These are phyloP conservation scores for Philonicus albiceps DNA, from an alignment of 2,888 invertebrate species.

Conservation along the genomic window DNA sequence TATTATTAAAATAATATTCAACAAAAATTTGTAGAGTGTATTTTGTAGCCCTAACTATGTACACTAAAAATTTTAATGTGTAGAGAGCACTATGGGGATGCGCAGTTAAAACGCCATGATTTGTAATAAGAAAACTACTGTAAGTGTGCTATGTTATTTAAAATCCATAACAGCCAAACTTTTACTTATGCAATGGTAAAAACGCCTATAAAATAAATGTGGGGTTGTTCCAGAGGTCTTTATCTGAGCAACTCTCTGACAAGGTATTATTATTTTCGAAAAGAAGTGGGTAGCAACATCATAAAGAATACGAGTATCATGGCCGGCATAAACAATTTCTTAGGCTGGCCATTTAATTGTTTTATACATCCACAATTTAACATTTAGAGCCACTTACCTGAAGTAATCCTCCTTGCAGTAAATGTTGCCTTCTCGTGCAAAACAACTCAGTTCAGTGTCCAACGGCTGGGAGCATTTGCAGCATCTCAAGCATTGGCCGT, in stretches of 20 bases:
- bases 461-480: constrained; percentile 85
- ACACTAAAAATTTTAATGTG: neutral
- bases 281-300: neutral
- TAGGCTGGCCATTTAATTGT: neutral
- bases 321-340: neutral
- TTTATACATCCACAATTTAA: neutral
- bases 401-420: constrained; percentile 96
- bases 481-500: constrained; percentile 82
- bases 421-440: constrained; percentile 86
- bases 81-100: neutral
- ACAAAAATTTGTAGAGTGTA: too few species aligned
- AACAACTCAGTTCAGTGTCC: constrained; percentile 88
- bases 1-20: too few species aligned
- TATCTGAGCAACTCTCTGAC: neutral
- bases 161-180: neutral
- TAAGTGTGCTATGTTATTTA: neutral
- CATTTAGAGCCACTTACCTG: constrained; percentile 68
- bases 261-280: neutral
- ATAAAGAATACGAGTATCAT: neutral
- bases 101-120: neutral
- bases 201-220: neutral
- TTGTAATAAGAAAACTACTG: neutral
- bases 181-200: neutral
- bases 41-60: too few species aligned
- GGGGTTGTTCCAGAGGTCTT: neutral